Evolutionary conservation across 2,797 vertebrate genomes (phyloP), one percentile per base, ranked within the genome.

Genomic region (Hippopotamyrus pictus): DNA sequence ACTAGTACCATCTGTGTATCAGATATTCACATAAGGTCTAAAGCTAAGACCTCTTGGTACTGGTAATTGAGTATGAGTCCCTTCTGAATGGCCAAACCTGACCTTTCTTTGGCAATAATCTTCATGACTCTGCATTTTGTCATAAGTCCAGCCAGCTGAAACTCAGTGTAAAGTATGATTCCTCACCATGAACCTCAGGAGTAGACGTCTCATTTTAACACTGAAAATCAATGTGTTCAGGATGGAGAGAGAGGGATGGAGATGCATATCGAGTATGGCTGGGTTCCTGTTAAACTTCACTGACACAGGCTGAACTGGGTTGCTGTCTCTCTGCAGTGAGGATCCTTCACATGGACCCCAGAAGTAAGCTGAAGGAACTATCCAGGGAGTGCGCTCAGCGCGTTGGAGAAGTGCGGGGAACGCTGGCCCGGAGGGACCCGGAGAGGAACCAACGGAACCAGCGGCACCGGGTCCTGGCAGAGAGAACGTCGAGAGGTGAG

Each of bases 371-470:
- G 0, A 96, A 94, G 93, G 97, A 98, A 25, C 92, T 98, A 91
- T 98, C 97, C 88, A 96, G 95, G 92, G 98, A 98, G 92, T 97
- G 95, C 86, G 97, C 97, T 88, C 96, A 97, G 90, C 96, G 94
- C 93, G 97, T 95, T 11, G 94, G 93, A 88, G 97, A 97, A 88
- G 92, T 96, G 92, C 97, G 95, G 90, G 91, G 92, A 88, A 94
- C 96, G 87, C 93, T 95, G 25, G 88, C 95, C 88, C 96, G 96
- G 90, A 97, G 95, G 93, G 97, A 98, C 88, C 90, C 89, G 0
- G 97, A 98, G 41, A 95, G 94, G 92, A 94, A 93, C 9, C 96
- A 94, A 37, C 96, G 93, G 88, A 97, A 94, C 88, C 89, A 94
- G 22, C 96, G 94, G 87, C 37, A 92, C 89, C 93, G 92, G 95